These are phyloP conservation scores for Mythimna lalbum DNA, from an alignment of 2,888 invertebrate genomes.

Conservation along the genomic window DNA sequence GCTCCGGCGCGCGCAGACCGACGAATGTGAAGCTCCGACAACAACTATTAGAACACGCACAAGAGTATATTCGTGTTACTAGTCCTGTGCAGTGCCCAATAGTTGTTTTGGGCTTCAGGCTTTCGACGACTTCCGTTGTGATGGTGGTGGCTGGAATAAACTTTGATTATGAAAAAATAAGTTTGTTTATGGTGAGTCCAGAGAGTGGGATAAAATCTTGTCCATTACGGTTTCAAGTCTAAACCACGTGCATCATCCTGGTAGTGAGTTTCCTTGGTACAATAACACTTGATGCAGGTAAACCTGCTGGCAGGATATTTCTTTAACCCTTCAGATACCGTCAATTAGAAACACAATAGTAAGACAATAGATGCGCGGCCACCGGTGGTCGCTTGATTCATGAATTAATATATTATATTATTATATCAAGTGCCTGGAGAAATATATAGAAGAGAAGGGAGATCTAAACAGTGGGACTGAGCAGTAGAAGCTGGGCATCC, in stretches of 20 bases:
- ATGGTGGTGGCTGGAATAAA: constrained; percentile 50
- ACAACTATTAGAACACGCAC: constrained; percentile 99
- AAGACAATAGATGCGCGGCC: too few relatives aligned
- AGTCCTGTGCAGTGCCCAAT: constrained; percentile 99
- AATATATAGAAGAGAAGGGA: background rate
- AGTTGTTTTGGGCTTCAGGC: constrained; percentile 96
- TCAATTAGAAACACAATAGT: too few relatives aligned
- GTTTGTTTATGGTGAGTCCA: background rate
- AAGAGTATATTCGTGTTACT: constrained; percentile 95
- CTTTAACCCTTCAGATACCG: too few relatives aligned
- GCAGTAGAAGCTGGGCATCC: too few relatives aligned
- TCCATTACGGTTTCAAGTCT: background rate
- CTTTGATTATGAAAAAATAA: background rate
- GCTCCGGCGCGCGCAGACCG: constrained; percentile 66
- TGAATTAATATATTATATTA: too few relatives aligned
- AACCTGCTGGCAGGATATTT: too few relatives aligned
- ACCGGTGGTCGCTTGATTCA: too few relatives aligned
- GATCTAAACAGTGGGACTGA: background rate
- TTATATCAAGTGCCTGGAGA: background rate
- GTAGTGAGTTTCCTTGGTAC: too few relatives aligned
- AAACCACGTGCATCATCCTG: too few relatives aligned
- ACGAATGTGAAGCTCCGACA: constrained; percentile 93
- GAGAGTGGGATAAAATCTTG: background rate
- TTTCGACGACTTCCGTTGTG: constrained; percentile 48
- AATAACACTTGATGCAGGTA: too few relatives aligned